These are phyloP conservation scores for Gopherus flavomarginatus DNA, from an alignment of 2,113 vertebrate genomes.

Conservation along the genomic window DNA sequence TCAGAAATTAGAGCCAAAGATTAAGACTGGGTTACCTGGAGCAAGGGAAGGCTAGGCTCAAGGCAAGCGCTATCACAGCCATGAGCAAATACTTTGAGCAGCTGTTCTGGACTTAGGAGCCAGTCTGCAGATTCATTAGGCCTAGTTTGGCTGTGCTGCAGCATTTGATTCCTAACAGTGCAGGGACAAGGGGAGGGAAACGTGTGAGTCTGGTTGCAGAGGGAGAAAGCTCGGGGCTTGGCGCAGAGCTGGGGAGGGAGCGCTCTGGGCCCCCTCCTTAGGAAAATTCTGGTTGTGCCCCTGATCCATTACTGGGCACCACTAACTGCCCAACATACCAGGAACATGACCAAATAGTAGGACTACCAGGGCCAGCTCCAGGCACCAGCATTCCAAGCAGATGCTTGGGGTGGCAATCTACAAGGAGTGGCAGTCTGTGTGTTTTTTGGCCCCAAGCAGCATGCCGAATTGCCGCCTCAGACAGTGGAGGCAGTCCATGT, in stretches of 20 bases:
- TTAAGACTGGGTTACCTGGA: background rate
- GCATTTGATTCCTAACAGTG: background rate
- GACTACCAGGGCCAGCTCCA: background rate
- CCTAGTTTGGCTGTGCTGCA: background rate
- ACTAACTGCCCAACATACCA: background rate
- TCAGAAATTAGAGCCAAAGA: background rate
- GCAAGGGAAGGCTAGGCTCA: background rate
- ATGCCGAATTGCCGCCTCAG: too few species aligned
- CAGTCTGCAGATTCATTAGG: background rate
- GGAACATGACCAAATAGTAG: background rate
- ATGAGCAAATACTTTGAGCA: background rate
- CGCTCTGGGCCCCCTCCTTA: background rate
- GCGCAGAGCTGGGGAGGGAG: background rate
- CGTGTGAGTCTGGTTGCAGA: fast-evolving
- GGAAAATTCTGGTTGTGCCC: background rate
- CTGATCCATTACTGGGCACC: background rate
- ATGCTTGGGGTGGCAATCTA: too few species aligned
- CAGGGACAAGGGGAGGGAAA: too few species aligned
- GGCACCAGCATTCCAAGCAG: too few species aligned
- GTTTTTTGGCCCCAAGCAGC: too few species aligned
- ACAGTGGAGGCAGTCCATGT: too few species aligned
- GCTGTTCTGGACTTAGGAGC: background rate
- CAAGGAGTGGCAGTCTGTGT: too few species aligned
- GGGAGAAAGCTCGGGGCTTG: background rate
- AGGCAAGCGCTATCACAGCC: background rate